phyloP scores from a whole-genome alignment of 2,113 vertebrate genomes.

The Macrotis lagotis region DNA sequence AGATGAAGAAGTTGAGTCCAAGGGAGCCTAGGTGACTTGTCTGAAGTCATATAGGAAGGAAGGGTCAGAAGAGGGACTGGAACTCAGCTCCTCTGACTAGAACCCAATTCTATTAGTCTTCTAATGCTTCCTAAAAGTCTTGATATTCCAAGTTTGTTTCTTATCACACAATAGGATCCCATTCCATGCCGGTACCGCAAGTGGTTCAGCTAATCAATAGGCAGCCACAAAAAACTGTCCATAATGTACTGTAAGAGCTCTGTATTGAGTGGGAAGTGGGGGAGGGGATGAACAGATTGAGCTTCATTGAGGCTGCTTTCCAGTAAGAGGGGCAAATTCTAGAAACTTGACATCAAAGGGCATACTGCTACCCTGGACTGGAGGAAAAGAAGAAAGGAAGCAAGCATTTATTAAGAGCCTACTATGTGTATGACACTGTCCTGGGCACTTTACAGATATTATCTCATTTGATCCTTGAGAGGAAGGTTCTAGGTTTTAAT shows the following conservation, averaged over 20 bases:
- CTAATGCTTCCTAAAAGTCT: neutral
- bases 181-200: neutral
- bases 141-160: neutral
- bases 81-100: neutral
- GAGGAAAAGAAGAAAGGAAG: neutral
- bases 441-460: neutral
- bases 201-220: neutral
- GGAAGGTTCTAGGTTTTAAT: no score
- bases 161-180: neutral
- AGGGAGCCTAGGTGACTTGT: neutral
- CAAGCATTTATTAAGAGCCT: neutral
- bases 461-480: neutral
- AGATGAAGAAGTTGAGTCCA: neutral
- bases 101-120: neutral
- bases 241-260: neutral
- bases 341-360: neutral
- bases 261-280: neutral
- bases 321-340: neutral
- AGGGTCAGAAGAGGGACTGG: neutral
- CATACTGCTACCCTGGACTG: neutral
- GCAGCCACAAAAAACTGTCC: neutral
- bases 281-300: neutral
- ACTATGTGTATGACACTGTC: neutral
- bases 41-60: neutral
- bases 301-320: neutral